Base-by-base conservation (phyloP, 2,888 invertebrate species). In the Campoplex nolae region DNA sequence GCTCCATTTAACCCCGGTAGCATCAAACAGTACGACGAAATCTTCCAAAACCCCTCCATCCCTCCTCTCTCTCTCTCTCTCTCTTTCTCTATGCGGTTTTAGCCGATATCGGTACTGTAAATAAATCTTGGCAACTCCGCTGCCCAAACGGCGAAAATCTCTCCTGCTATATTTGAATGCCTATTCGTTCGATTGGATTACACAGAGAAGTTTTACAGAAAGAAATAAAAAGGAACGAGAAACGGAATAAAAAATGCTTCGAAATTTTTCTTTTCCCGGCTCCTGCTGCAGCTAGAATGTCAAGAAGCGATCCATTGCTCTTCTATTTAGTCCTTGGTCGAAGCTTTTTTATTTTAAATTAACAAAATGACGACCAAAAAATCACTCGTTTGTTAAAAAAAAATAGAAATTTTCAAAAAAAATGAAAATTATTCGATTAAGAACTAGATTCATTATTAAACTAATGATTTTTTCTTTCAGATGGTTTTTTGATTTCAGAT, bases 1-100 rank as follows among this genome's bases (percentile, higher is more conserved):
- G 89, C 89, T 87, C 85, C 85, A 81, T 89, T 88, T 88, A 89
- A 89, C 86, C 85, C 85, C 85, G 70, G 62, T 9, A 42, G 42
- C 42, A 42, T 9, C 42, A 42, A 54, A 56, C 56, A 45, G 56
- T 70, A 70, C 79, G 83, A 67, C 68, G 56, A 82, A 85, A 85
- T 56, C 82, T 73, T 71, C 77, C 73, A 75, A 45, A 6, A 42
- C 42, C 42, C 42, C 9, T 6, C 42, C 42, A 7, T 9, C 42
- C 42, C 8, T 9, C 42, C 0, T 28, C 75, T 8, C 42, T 42
- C 42, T 42, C 42, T 42, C 42, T 6, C 42, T 42, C 42, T 42
- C 42, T 42, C 82, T 42, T 65, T 42, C 70, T 28, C 75, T 48
- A 73, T 85, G 73, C 79, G 78, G 77, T 83, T 82, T 85, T 74